These are phyloP conservation scores for Steinernema carpocapsae DNA, from an alignment of 2,888 invertebrate species.

Conservation along the genomic window DNA sequence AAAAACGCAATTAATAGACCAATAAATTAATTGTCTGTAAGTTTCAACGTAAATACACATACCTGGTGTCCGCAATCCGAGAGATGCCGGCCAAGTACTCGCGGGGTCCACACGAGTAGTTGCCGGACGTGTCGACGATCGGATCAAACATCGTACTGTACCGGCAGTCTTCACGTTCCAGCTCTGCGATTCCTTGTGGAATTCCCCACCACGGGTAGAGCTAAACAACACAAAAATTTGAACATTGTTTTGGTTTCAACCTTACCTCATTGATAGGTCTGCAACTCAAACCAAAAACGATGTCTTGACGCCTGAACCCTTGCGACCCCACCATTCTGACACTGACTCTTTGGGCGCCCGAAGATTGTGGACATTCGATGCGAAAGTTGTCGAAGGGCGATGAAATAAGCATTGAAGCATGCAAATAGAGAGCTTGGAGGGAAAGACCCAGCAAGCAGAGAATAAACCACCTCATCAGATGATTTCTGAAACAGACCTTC, in stretches of 20 bases:
- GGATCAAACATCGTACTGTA: constrained; percentile 66
- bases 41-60: not conserved
- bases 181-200: constrained; percentile 59
- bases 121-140: constrained; percentile 53
- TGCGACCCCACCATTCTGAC: constrained; percentile 68
- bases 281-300: constrained; percentile 65
- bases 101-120: constrained; percentile 53
- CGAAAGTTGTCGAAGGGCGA: constrained; percentile 68
- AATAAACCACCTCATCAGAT: constrained; percentile 5
- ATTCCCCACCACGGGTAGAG: constrained; percentile 66
- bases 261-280: constrained; percentile 60
- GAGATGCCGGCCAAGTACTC: constrained; percentile 68
- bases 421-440: not conserved
- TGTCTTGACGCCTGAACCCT: constrained; percentile 65
- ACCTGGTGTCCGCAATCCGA: constrained; percentile 63
- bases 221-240: constrained; percentile 41
- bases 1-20: too few relatives aligned
- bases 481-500: not conserved
- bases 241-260: constrained; percentile 8
- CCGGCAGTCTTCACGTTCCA: constrained; percentile 66
- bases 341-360: constrained; percentile 48
- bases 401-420: constrained; percentile 52
- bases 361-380: constrained; percentile 66
- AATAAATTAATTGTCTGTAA: too few relatives aligned
- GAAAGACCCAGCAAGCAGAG: constrained; percentile 19